Evolutionary conservation across 2,888 invertebrate genomes (phyloP), one percentile per base, ranked within the genome.

Genomic region (Mimas tiliae): DNA sequence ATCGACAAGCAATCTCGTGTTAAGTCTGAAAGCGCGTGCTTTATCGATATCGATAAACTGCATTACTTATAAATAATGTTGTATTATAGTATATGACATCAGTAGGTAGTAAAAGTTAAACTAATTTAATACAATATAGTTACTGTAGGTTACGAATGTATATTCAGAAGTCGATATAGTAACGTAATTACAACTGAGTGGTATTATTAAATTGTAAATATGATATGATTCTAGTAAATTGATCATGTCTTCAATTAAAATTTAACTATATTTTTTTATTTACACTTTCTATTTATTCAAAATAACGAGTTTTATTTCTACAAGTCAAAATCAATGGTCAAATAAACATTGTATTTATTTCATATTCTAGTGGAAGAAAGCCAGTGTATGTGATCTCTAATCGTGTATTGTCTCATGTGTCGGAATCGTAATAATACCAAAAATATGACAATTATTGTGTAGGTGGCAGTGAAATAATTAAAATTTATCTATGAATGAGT

Each of bases 401-500:
- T 64, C 38, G 51, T 64, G 19, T 50, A 16, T 48, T 48, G 19
- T 50, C 8, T 19, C 8, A 19, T 9, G 19, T 50, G 19, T 50
- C 50, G 50, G 50, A 19, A 9, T 50, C 27, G 45, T 45, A 48
- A 50, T 14, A 65, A 19, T 64, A 58, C 67, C 62, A 64, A 53
- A 42, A 63, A 62, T 33, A 63, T 51, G 55, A 47, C 52, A 76
- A 73, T 55, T 55, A 67, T 64, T 68, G 65, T 73, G 63, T 69
- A 19, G 58, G 58, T 42, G 58, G 42, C 42, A 42, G 58, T 38
- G 38, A 58, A 42, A 16, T n/a, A n/a, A n/a, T n/a, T n/a, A n/a
- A 42, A 58, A 19, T 16, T 38, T 55, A 9, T 55, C 55, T 50
- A 48, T 70, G 72, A 65, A 73, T 74, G 63, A 74, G 70, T 72